Percentiles rank a stretch among this genome's conserved stretches.
These are phyloP conservation scores for Phalera bucephala DNA, from an alignment of 2,888 invertebrate genomes.

Conservation along the genomic window DNA sequence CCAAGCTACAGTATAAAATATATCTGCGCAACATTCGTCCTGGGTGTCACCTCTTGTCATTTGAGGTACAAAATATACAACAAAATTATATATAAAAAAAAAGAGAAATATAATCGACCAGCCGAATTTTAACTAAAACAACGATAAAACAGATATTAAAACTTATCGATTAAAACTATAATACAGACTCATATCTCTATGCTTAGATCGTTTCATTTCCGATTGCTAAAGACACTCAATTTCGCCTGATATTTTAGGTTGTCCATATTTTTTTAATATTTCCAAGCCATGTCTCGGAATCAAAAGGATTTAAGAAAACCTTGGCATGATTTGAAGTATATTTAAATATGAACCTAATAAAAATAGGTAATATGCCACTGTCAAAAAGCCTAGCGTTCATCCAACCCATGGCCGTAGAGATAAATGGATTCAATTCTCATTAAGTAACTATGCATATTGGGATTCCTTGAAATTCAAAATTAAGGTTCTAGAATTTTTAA, in stretches of 20 bases:
- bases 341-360: too few relatives aligned
- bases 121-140: conserved; percentile 61
- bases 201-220: conserved; percentile 24
- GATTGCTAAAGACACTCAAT: background rate
- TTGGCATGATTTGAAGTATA: too few relatives aligned
- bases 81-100: conserved; percentile 24
- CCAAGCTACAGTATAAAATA: background rate
- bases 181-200: conserved; percentile 62
- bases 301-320: too few relatives aligned
- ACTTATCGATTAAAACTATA: conserved; percentile 58
- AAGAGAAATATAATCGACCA: conserved; percentile 35
- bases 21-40: conserved; percentile 16
- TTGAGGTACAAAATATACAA: conserved; percentile 28
- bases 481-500: too few relatives aligned
- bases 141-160: conserved; percentile 56
- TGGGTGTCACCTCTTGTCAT: conserved; percentile 3
- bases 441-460: too few relatives aligned
- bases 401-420: too few relatives aligned
- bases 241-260: background rate
- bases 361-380: too few relatives aligned
- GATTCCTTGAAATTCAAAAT: too few relatives aligned
- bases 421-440: too few relatives aligned
- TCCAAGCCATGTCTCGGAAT: too few relatives aligned
- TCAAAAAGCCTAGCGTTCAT: too few relatives aligned
- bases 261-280: background rate